Evolutionary conservation across 2,888 invertebrate genomes (phyloP), one percentile per base, ranked within the genome.

Genomic region (Syrista parreyssii): DNA sequence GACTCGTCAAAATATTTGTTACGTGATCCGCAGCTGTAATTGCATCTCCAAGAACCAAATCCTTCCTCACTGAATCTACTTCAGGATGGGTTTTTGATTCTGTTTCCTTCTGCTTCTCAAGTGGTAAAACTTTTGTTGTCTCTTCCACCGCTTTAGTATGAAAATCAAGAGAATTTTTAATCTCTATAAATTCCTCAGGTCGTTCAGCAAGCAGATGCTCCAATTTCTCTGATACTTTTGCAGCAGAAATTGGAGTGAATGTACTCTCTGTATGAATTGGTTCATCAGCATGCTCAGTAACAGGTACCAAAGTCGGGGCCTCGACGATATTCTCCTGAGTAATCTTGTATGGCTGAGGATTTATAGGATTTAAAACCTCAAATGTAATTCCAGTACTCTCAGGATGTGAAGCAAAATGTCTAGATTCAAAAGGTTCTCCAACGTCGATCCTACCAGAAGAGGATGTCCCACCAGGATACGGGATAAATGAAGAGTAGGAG

Each of bases 211-310:
- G 85, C 35, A 91, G 79, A 78, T 91, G 84, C 78, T 91, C 89
- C 71, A 91, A 87, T 73, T 89, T 90, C 74, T 89, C 88, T 2
- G 88, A 86, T 0, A 91, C 88, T 79, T 88, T 86, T 35, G 88
- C 87, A 31, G 89, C 89, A 12, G 87, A 89, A 73, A 88, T 86
- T 1, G 88, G 87, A 31, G 85, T 82, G 73, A 89, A 89, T 40
- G 83, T 84, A 71, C 32, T 71, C 33, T 33, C 71, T 15, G 71
- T n/a, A 75, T 69, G 75, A 23, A 55, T 3, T 23, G 55, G 9
- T 23, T 9, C 55, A 78, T 40, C 72, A 68, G 23, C 68, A 78
- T 12, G 40, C 6, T 31, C 31, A 32, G 12, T 71, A 31, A 33
- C 23, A 23, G 31, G 32, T 71, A 11, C 71, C 32, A 71, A 15